Evolutionary conservation across 2,888 invertebrate genomes (phyloP).

Genomic region (Parochlus steinenii): DNA sequence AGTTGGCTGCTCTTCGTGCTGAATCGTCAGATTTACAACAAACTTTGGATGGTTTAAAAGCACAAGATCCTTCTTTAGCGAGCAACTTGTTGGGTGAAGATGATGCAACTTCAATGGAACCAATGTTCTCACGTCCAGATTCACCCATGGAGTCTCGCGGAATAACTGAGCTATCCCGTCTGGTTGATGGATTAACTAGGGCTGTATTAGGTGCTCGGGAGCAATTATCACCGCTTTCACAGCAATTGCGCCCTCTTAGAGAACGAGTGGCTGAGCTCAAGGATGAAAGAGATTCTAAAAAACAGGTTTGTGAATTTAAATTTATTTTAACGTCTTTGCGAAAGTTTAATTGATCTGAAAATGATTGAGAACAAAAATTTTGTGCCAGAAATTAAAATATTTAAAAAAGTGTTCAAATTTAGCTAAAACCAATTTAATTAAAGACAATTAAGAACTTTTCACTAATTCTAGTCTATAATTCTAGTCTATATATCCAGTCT

Average conservation of each 20-base stretch:
- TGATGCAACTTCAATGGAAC: constrained; percentile 10
- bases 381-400: too few relatives aligned
- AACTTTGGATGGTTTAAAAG: constrained; percentile 55
- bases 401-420: too few relatives aligned
- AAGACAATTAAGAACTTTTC: too few relatives aligned
- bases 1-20: constrained; percentile 54
- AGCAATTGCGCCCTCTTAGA: constrained; percentile 16
- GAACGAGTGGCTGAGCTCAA: constrained; percentile 15
- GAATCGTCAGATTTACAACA: constrained; percentile 61
- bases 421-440: too few relatives aligned
- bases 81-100: constrained; percentile 28
- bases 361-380: too few relatives aligned
- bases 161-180: constrained; percentile 16
- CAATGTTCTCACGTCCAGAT: constrained; percentile 11
- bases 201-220: constrained; percentile 15
- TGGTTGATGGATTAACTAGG: constrained; percentile 16
- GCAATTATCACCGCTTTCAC: constrained; percentile 15
- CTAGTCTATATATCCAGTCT: too few relatives aligned
- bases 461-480: too few relatives aligned
- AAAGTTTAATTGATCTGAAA: too few relatives aligned
- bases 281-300: constrained; percentile 16
- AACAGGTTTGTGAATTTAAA: constrained; percentile 14
- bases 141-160: constrained; percentile 15
- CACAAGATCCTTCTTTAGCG: constrained; percentile 36
- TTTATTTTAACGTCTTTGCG: too few relatives aligned